phyloP scores from a whole-genome alignment of 2,888 invertebrate genomes.

The Marronus borbonicus region DNA sequence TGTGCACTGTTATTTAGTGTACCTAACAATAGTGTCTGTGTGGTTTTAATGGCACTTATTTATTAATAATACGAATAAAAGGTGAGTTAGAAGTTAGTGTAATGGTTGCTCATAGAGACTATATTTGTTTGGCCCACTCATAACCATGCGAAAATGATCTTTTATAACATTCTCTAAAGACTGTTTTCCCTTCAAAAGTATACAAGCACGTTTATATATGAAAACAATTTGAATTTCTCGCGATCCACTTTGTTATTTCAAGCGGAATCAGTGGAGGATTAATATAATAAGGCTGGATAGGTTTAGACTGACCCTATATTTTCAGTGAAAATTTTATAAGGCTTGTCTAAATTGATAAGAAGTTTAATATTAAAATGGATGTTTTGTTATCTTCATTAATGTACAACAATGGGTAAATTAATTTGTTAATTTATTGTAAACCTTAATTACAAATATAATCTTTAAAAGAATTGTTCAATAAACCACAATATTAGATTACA shows the following conservation, averaged over 20 bases:
- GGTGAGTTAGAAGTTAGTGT: constrained; percentile 63
- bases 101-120: constrained; percentile 69
- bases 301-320: too few species aligned
- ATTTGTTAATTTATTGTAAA: too few species aligned
- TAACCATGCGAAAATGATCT: constrained; percentile 68
- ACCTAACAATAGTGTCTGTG: neutral
- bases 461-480: neutral
- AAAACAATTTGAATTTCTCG: constrained; percentile 48
- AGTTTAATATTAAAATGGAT: too few species aligned
- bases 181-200: constrained; percentile 66
- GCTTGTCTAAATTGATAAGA: too few species aligned
- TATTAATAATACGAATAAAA: constrained; percentile 57
- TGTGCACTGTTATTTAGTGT: neutral
- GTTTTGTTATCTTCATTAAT: too few species aligned
- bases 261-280: neutral
- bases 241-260: constrained; percentile 14
- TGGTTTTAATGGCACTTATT: constrained; percentile 24
- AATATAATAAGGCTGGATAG: too few species aligned
- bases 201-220: constrained; percentile 46
- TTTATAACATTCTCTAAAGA: constrained; percentile 67
- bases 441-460: neutral
- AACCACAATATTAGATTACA: constrained; percentile 63
- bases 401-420: too few species aligned
- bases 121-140: constrained; percentile 67
- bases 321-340: too few species aligned